phyloP scores from a whole-genome alignment of 2,888 invertebrate genomes.

The Caenorhabditis angaria region DNA sequence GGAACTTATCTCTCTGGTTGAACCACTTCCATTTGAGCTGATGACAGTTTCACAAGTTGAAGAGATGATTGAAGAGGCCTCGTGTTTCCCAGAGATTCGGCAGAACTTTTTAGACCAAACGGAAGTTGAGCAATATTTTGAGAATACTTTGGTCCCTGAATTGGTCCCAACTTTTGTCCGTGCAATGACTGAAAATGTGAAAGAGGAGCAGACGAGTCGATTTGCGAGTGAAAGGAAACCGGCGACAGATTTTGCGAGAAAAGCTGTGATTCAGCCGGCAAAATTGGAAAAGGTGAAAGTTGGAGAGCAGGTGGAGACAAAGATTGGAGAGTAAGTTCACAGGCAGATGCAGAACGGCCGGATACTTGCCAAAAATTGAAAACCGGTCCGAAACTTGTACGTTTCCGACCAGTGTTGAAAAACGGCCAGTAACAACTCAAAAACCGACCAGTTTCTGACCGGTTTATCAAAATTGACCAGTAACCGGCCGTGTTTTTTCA shows the following conservation, averaged over 20 bases:
- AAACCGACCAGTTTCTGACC: too few species aligned
- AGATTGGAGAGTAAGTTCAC: constrained; percentile 28
- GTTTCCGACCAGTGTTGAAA: too few species aligned
- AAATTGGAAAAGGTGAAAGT: constrained; percentile 60
- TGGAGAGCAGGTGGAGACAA: constrained; percentile 45
- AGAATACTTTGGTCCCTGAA: constrained; percentile 42
- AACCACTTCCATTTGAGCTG: constrained; percentile 12
- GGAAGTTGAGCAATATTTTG: constrained; percentile 38
- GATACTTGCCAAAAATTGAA: too few species aligned
- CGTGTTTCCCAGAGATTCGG: constrained; percentile 25
- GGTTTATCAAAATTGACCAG: too few species aligned
- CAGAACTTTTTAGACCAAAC: constrained; percentile 35
- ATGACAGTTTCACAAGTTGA: constrained; percentile 38
- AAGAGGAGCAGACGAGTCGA: constrained; percentile 40
- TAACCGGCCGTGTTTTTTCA: too few species aligned
- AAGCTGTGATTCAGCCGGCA: constrained; percentile 66
- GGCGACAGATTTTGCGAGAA: constrained; percentile 63
- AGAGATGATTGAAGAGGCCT: constrained; percentile 41
- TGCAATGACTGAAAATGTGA: constrained; percentile 44
- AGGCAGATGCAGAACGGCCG: too few species aligned
- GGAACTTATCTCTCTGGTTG: constrained; percentile 6
- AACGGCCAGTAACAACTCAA: too few species aligned
- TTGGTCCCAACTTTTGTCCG: constrained; percentile 58
- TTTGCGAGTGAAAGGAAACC: constrained; percentile 57
- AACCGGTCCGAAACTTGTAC: too few species aligned